Evolutionary conservation across 2,888 invertebrate genomes (phyloP), one percentile per base, ranked within the genome.

Genomic region (Hyalella azteca): DNA sequence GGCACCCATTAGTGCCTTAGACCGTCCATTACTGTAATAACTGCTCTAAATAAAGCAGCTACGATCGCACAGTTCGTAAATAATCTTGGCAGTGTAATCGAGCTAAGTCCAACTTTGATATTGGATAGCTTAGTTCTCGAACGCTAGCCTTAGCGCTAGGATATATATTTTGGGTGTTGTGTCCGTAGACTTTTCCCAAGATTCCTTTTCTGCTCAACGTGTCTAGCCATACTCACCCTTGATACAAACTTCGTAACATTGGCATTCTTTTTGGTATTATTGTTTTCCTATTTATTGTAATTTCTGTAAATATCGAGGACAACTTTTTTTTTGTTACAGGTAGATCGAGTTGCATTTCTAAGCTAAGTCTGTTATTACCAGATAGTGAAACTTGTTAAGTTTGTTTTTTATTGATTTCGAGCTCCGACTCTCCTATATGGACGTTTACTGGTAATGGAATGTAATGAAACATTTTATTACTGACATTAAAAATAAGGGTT

Each of bases 221-320:
- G n/a, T n/a, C n/a, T n/a, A n/a, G n/a, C n/a, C n/a, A n/a, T n/a
- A n/a, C n/a, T n/a, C n/a, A 54, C 29, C 29, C 19, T 13, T 13
- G 13, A 54, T 54, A 54, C 54, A 54, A 54, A 54, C 54, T 26
- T 54, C 54, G 54, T 54, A 54, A 54, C 66, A 66, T 66, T 66
- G 66, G 66, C 66, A 66, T 66, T 66, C 29, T 66, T 5, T 66
- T 66, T 66, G 66, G 66, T 66, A 66, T 66, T 66, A 66, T 66
- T 66, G 32, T 66, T 66, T n/a, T 66, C 66, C 7, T 66, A 66
- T 66, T 66, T 66, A 66, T 66, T 66, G 66, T 66, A 66, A n/a
- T 7, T 66, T 2, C 5, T 66, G 66, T 66, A 66, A 7, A 66
- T 66, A 66, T 11, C 19, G 66, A 13, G 19, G 4, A 66, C 15